Evolutionary conservation across 1,140 invertebrate genomes (phyloP), one percentile per base, ranked within the genome.

Genomic region (Drosophila aff.): DNA sequence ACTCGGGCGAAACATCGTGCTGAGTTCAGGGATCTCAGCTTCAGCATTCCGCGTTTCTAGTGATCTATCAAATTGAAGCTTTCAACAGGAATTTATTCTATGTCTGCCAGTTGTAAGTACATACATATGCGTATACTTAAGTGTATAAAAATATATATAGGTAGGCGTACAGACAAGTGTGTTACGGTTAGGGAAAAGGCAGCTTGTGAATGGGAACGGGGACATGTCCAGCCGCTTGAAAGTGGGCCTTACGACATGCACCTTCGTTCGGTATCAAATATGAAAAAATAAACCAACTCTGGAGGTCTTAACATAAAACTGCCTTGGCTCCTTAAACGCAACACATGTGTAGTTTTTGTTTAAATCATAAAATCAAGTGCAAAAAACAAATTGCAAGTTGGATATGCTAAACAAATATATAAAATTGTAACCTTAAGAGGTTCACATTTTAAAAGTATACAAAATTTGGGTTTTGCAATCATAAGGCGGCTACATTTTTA

Each of bases 1-100:
- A 23, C 58, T n/a, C 43, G 28, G 13, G 26, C n/a, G 13, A 96
- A 94, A 36, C 63, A 55, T 94, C 28, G 94, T 93, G 91, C 94
- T 92, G 93, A 96, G 96, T 40, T 33, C 33, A 55, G n/a, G 21
- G 33, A 40, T 43, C 55, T 64, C 26, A 77, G 16, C 36, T 49
- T 77, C 4, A 77, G 64, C 76, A 78, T 78, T 38, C 5, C 18
- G 53, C 41, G 41, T 3, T 36, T n/a, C 15, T 33, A 15, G 10
- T 46, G n/a, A 31, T 41, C 8, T 52, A 21, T 21, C 0, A 72
- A 73, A 60, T 52, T 73, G 53, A 78, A 76, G 62, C 66, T 73
- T 68, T 86, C 50, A 86, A 86, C 84, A 87, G 67, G 59, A 83
- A 83, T 89, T 80, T 89, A 89, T 81, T 87, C 68, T 67, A 74